phyloP scores from a whole-genome alignment of 1,140 invertebrate genomes.

The Scaptomyza graminum region DNA sequence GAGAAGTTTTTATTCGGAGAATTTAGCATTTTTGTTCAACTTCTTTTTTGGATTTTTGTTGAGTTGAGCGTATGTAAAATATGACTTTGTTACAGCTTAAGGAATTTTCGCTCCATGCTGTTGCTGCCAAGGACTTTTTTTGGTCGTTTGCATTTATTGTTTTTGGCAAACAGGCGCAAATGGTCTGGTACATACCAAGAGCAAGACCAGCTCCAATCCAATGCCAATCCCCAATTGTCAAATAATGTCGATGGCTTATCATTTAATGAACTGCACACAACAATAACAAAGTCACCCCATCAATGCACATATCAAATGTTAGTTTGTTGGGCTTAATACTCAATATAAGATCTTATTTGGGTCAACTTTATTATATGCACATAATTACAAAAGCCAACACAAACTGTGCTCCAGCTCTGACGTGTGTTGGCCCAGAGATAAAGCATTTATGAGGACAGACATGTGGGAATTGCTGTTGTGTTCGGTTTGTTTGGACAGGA shows the following conservation, averaged over 20 bases:
- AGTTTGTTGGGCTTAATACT: not conserved
- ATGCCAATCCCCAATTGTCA: slow-evolving; percentile 49
- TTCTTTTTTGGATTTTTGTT: slow-evolving; percentile 14
- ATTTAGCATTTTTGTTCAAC: slow-evolving; percentile 51
- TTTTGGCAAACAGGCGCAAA: slow-evolving; percentile 13
- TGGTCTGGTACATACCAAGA: not conserved
- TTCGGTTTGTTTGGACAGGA: not conserved
- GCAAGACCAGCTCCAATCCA: not conserved
- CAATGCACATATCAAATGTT: slow-evolving; percentile 27
- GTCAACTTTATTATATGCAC: slow-evolving; percentile 79
- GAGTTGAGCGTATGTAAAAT: slow-evolving; percentile 9
- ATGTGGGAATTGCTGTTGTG: slow-evolving; percentile 64
- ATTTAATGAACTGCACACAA: slow-evolving; percentile 71
- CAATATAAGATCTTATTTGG: slow-evolving; percentile 52
- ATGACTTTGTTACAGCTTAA: slow-evolving; percentile 17
- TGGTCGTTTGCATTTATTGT: slow-evolving; percentile 19
- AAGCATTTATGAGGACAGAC: slow-evolving; percentile 77
- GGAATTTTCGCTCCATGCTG: slow-evolving; percentile 1
- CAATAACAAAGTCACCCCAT: slow-evolving; percentile 24
- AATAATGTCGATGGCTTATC: slow-evolving; percentile 69
- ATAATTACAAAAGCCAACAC: slow-evolving; percentile 79
- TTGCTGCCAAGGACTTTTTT: not conserved
- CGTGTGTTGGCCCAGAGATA: slow-evolving; percentile 66
- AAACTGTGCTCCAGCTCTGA: slow-evolving; percentile 15
- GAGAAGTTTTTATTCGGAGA: slow-evolving; percentile 31